These are phyloP conservation scores for Laterallus jamaicensis DNA, from an alignment of 2,113 vertebrate genomes.

Conservation along the genomic window DNA sequence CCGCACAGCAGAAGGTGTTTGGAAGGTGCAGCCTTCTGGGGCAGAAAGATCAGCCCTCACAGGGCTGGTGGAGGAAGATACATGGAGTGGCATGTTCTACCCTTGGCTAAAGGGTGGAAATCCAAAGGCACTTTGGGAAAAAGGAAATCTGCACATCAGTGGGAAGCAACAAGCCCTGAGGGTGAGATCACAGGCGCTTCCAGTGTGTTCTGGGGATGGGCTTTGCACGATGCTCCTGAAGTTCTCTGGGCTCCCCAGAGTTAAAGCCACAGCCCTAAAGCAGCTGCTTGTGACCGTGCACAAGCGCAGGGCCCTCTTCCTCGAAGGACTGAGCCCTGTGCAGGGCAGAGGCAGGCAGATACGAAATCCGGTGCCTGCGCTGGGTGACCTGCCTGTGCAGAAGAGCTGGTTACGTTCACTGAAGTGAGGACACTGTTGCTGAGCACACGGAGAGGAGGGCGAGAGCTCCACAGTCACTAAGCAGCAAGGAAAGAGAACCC, in stretches of 20 bases:
- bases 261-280: background rate
- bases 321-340: background rate
- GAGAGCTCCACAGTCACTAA: background rate
- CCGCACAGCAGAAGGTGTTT: background rate
- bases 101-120: background rate
- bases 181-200: rapidly evolving
- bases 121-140: background rate
- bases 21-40: background rate
- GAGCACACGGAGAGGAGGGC: background rate
- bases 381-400: rapidly evolving
- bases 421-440: background rate
- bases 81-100: rapidly evolving
- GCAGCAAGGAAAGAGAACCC: background rate
- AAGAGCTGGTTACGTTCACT: background rate
- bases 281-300: background rate
- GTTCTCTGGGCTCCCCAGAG: background rate
- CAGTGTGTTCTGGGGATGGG: background rate
- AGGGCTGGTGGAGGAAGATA: rapidly evolving
- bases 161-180: background rate
- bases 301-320: background rate
- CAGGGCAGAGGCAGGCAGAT: background rate
- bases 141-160: background rate
- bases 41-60: no score
- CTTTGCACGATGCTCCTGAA: background rate
- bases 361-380: background rate